A percentile compares a stretch with the other conserved stretches of the same genome.
Conservation (phyloP, 2,888 invertebrate genomes). For the Tuta absoluta region DNA sequence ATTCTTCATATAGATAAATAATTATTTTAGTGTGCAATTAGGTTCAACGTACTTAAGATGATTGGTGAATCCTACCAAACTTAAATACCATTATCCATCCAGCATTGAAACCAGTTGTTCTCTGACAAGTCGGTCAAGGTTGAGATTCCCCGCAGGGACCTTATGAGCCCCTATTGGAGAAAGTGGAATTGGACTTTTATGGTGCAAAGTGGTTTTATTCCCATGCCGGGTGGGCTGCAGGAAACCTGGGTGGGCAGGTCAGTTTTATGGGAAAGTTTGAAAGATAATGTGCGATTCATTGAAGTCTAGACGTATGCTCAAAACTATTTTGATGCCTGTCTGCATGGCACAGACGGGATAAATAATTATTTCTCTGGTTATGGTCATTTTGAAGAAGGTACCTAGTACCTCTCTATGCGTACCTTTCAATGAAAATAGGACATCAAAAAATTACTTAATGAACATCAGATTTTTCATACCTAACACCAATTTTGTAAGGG, state of each 20-base stretch:
- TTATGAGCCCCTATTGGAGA: background rate
- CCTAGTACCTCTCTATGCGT: too few relatives aligned
- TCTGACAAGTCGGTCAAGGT: conserved; percentile 1
- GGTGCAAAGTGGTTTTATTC: conserved; percentile 3
- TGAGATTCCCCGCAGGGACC: background rate
- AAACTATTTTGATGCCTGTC: too few relatives aligned
- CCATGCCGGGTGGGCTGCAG: background rate
- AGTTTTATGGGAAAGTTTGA: background rate
- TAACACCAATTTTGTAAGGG: too few relatives aligned
- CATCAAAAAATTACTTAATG: too few relatives aligned
- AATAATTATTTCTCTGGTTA: too few relatives aligned
- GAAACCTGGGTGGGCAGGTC: background rate
- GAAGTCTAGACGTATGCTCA: background rate
- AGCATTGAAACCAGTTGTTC: background rate
- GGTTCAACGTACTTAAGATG: too few relatives aligned
- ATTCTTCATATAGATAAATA: too few relatives aligned
- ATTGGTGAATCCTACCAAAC: background rate
- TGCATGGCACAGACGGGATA: too few relatives aligned
- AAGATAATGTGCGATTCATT: background rate
- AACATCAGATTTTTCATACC: too few relatives aligned
- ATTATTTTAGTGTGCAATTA: too few relatives aligned
- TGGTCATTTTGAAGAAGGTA: too few relatives aligned
- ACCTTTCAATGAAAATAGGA: too few relatives aligned
- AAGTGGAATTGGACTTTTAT: conserved; percentile 15
- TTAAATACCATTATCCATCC: background rate